Evolutionary conservation across 2,888 invertebrate species (phyloP), one percentile per base, ranked within the genome.

Genomic region (Epinotia nisella): DNA sequence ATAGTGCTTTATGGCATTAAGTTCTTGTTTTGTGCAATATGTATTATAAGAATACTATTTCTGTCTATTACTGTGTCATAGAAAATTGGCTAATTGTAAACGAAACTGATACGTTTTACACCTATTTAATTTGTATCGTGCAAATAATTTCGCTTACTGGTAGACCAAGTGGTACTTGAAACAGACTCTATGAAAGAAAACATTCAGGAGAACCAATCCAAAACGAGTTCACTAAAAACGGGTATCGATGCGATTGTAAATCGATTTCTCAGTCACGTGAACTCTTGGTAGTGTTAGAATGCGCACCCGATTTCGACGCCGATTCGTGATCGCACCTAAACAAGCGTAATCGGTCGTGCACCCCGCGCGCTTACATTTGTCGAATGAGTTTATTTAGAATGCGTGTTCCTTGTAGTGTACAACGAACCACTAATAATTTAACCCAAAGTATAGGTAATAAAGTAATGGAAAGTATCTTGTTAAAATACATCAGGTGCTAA

Each of bases 341-440:
- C 73, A 73, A 73, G 68, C 64, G 68, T 73, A 73, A 73, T 73
- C 73, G 73, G 73, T 73, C 73, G 73, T 73, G 64, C 64, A 73
- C 73, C 73, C 58, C 61, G 66, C 65, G 45, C 59, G 71, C 71
- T 73, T 58, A 69, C 73, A 58, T 69, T 60, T 58, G 73, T 64
- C 69, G 58, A 68, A 69, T 64, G 62, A 21, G 41, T 73, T 58
- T 69, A 73, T 69, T 69, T 69, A 58, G 61, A 68, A 56, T 49
- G 61, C 60, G 62, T 58, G n/a, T 17, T 49, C 55, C 61, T 61
- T 45, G 21, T 62, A n/a, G 7, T 7, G 45, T 45, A 13, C 13
- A 41, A 15, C 35, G 35, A 35, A 35, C 35, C 9, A 9, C 9
- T 15, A 45, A 45, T 15, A 45, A 15, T 45, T 45, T 15, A 45